Evolutionary conservation across 2,113 vertebrate genomes (phyloP).

Genomic region (Grammomys surdaster): DNA sequence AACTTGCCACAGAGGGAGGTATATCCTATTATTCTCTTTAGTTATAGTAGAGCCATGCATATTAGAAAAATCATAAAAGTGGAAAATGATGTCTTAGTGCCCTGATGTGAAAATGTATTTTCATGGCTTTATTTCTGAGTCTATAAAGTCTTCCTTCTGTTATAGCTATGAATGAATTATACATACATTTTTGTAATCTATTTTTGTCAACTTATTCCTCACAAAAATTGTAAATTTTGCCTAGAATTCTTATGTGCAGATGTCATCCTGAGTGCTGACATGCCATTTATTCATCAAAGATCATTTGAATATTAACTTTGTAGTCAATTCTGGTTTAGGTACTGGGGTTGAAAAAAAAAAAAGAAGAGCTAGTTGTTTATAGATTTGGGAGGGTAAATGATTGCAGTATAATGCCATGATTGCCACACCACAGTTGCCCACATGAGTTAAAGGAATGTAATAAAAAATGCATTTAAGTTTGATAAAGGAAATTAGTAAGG

Average conservation of each 20-base stretch:
- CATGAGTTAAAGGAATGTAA: neutral
- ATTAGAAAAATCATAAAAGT: constrained; percentile 29
- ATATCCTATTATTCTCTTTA: neutral
- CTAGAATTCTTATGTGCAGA: neutral
- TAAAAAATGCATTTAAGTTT: neutral
- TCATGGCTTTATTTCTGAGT: constrained; percentile 29
- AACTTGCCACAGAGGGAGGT: neutral
- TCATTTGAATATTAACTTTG: neutral
- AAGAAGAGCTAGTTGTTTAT: neutral
- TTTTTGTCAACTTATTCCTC: neutral
- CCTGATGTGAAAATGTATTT: neutral
- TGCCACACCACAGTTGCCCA: neutral
- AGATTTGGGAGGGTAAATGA: neutral
- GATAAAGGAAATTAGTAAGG: neutral
- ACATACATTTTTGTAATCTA: neutral
- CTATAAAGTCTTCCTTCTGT: constrained; percentile 12
- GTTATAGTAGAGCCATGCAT: neutral
- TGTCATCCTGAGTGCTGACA: neutral
- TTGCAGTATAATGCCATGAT: neutral
- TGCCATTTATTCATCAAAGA: neutral
- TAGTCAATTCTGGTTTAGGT: neutral
- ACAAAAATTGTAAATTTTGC: constrained; percentile 8
- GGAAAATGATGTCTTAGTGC: constrained; percentile 43
- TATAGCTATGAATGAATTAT: neutral
- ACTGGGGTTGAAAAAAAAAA: neutral